Base-by-base conservation (phyloP, 2,888 invertebrate species). In the Aplocera efformata region DNA sequence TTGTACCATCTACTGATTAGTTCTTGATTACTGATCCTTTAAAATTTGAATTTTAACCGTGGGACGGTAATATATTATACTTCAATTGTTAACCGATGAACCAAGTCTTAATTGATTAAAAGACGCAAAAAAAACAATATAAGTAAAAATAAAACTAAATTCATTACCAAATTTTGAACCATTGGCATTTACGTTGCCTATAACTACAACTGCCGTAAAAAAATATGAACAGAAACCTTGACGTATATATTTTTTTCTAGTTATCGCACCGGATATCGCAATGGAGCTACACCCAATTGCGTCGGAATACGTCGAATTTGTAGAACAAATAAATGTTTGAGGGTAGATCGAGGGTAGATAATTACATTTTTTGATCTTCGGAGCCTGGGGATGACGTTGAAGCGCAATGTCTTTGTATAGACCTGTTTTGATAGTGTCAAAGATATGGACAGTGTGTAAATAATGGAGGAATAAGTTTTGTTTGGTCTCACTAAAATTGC, bases 341-440 rank as follows among this genome's bases (percentile, higher is more conserved):
- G 83, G 86, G 86, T 82, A 85, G 86, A 86, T 86, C 80, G 72
- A 73, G 88, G 88, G 86, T 81, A 82, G 88, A 88, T 88, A 88
- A 88, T 86, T 88, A 85, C 86, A 86, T 86, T 86, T 86, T 83
- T 86, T 86, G 85, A 86, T 85, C 85, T 84, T 76, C 73, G 70
- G 66, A 70, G 67, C 65, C 69, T 65, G 77, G 79, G 79, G 79
- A 69, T 76, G 81, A 74, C 79, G 74, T 75, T 67, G 60, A 45
- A 53, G 35, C 39, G 35, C 28, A 33, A 26, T 45, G 58, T 53
- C 63, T 71, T 76, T 79, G 75, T 79, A 53, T 50, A 39, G 57
- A 66, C 65, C 57, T 76, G 75, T 77, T 73, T 69, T 67, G 81
- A 81, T 84, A 83, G 79, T 80, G 85, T 80, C 82, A 73, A 56